Percentiles rank a stretch among this genome's conserved stretches.
These are phyloP conservation scores for Tricholauxania praeusta DNA, from an alignment of 2,888 invertebrate genomes.

Conservation along the genomic window DNA sequence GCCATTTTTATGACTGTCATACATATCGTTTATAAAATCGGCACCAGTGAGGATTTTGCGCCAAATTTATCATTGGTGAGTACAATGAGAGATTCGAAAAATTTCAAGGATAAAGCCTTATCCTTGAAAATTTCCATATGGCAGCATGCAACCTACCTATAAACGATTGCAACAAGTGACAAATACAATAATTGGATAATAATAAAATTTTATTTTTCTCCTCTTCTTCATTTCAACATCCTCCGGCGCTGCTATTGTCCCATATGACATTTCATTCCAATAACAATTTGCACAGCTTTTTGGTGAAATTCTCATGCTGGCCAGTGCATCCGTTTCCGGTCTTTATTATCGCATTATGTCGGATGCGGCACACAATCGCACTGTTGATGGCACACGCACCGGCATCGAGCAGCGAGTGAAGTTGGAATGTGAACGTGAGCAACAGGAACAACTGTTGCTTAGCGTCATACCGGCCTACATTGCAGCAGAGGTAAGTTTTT, in stretches of 20 bases:
- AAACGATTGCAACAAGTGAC: conserved; percentile 9
- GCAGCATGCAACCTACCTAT: not conserved
- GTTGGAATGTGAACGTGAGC: conserved; percentile 91
- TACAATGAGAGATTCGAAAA: conserved; percentile 25
- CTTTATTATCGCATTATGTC: conserved; percentile 91
- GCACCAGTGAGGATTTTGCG: conserved; percentile 54
- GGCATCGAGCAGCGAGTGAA: conserved; percentile 93
- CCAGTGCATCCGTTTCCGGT: conserved; percentile 85
- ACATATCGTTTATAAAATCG: conserved; percentile 74
- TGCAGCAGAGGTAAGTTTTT: conserved; percentile 84
- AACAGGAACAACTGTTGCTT: conserved; percentile 90
- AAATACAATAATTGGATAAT: conserved; percentile 12
- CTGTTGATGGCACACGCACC: conserved; percentile 89
- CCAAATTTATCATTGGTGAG: conserved; percentile 64
- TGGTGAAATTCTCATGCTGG: conserved; percentile 81
- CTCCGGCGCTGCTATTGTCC: not conserved
- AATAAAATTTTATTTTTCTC: not conserved
- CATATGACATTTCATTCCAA: too few relatives aligned
- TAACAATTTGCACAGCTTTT: conserved; percentile 72
- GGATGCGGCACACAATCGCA: conserved; percentile 86
- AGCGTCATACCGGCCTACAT: conserved; percentile 96
- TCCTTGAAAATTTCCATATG: not conserved
- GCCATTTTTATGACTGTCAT: conserved; percentile 78
- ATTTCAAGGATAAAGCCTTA: not conserved
- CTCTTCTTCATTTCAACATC: not conserved